Evolutionary conservation across 2,888 invertebrate species (phyloP).

Genomic region (Hipparchia sbordonii): DNA sequence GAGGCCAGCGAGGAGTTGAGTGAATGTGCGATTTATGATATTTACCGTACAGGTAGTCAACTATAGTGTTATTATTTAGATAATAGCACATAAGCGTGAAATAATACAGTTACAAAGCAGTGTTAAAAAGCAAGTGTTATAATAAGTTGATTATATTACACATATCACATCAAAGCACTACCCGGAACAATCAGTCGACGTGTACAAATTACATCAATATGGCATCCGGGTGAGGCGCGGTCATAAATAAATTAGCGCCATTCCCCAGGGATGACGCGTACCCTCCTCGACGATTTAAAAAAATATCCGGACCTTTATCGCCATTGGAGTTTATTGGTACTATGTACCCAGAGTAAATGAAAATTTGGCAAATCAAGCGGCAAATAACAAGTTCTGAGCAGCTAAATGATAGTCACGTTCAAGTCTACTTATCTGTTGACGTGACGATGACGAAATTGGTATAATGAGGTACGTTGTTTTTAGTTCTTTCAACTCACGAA

Average conservation of each 20-base stretch:
- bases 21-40: too few species aligned
- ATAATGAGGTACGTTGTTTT: too few species aligned
- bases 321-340: constrained; percentile 8
- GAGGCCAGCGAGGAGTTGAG: too few species aligned
- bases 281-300: constrained; percentile 25
- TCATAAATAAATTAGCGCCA: constrained; percentile 38
- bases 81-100: neutral
- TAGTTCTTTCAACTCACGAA: too few species aligned
- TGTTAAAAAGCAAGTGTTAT: constrained; percentile 14
- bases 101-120: neutral
- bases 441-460: too few species aligned
- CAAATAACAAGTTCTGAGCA: too few species aligned
- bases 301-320: constrained; percentile 20
- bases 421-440: too few species aligned
- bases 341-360: neutral
- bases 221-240: constrained; percentile 30
- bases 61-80: too few species aligned
- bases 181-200: constrained; percentile 35
- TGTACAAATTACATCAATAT: constrained; percentile 39
- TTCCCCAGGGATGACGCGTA: constrained; percentile 25
- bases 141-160: constrained; percentile 18
- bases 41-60: too few species aligned
- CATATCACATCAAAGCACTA: constrained; percentile 34
- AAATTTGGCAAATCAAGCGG: too few species aligned
- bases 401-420: too few species aligned